These are phyloP conservation scores for Empis stercorea DNA, from an alignment of 2,888 invertebrate species.

Conservation along the genomic window DNA sequence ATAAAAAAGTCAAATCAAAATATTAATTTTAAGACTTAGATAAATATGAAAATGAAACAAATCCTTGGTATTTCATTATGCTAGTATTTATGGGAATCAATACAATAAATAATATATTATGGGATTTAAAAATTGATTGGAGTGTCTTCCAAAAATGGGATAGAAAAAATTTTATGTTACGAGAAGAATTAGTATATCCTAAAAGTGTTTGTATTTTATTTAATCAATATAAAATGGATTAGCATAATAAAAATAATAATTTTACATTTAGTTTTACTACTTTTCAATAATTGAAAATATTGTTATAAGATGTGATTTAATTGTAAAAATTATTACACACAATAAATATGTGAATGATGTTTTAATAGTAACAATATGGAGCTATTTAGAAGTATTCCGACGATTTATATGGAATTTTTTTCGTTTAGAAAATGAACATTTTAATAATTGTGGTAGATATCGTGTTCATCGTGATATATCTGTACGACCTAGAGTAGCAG, in stretches of 20 bases:
- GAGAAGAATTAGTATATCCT: constrained; percentile 70
- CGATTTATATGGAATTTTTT: constrained; percentile 83
- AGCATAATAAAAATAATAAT: not conserved
- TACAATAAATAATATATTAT: constrained; percentile 28
- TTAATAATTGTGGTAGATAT: constrained; percentile 83
- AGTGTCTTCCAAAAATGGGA: constrained; percentile 62
- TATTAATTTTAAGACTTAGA: too few relatives aligned
- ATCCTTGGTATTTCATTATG: constrained; percentile 59
- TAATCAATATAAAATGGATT: too few relatives aligned
- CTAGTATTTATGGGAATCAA: constrained; percentile 38
- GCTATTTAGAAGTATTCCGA: constrained; percentile 58
- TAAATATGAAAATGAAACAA: too few relatives aligned
- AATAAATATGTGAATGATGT: constrained; percentile 57
- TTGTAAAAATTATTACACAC: constrained; percentile 39
- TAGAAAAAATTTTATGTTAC: constrained; percentile 57
- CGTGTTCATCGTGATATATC: constrained; percentile 77
- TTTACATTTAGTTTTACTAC: constrained; percentile 50
- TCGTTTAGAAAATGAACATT: constrained; percentile 76
- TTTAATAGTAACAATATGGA: constrained; percentile 50
- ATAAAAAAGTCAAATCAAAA: too few relatives aligned
- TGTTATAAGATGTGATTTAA: constrained; percentile 55
- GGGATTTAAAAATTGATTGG: constrained; percentile 89
- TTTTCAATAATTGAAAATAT: constrained; percentile 72
- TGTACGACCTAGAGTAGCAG: constrained; percentile 27
- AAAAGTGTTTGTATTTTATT: constrained; percentile 43